phyloP scores from a whole-genome alignment of 2,888 invertebrate genomes.

The Aelia acuminata region DNA sequence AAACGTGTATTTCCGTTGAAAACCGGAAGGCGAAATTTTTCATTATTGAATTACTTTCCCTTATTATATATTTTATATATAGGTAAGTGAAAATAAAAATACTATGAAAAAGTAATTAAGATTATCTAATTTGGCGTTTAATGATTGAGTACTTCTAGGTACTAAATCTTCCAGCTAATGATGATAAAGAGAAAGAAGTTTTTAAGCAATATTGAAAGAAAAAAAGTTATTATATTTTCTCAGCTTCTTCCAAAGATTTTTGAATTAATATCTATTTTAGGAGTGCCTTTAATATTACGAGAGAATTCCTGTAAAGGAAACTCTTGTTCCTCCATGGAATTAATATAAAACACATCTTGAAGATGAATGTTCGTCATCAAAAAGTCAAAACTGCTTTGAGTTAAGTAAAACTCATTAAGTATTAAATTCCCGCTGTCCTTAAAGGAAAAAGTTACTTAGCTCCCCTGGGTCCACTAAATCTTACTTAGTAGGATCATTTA shows the following conservation, averaged over 20 bases:
- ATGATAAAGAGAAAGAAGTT: too few species aligned
- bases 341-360: background rate
- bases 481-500: conserved; percentile 17
- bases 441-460: background rate
- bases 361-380: background rate
- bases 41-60: too few species aligned
- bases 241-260: background rate
- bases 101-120: too few species aligned
- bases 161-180: too few species aligned
- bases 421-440: background rate
- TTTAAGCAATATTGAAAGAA: too few species aligned
- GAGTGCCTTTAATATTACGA: background rate
- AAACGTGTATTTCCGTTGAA: too few species aligned
- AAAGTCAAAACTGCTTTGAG: background rate
- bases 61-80: too few species aligned
- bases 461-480: background rate
- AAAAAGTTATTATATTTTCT: background rate
- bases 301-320: background rate
- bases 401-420: background rate
- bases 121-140: too few species aligned
- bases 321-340: background rate
- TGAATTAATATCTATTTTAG: background rate
- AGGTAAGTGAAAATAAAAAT: too few species aligned
- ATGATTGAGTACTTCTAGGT: too few species aligned
- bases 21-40: too few species aligned